phyloP scores from a whole-genome alignment of 2,888 invertebrate genomes.

The Scaptomyza parva region DNA sequence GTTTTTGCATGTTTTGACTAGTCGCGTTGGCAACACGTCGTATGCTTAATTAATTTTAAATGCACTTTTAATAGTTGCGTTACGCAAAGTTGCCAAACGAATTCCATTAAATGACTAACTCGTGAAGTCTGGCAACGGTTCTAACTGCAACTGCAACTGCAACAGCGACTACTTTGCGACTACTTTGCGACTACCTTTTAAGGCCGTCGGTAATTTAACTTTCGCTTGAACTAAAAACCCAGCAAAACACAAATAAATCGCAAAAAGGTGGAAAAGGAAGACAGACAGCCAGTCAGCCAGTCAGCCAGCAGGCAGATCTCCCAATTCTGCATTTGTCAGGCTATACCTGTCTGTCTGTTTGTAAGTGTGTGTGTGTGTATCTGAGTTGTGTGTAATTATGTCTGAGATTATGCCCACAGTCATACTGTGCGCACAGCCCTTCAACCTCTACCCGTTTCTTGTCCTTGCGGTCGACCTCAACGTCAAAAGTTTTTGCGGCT shows the following conservation, averaged over 20 bases:
- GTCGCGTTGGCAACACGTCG: conserved; percentile 47
- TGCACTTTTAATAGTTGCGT: conserved; percentile 70
- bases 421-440: conserved; percentile 42
- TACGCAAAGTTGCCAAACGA: conserved; percentile 35
- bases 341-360: conserved; percentile 27
- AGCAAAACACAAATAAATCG: conserved; percentile 35
- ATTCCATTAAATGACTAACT: conserved; percentile 42
- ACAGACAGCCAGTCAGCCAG: conserved; percentile 24
- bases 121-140: not conserved
- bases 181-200: conserved; percentile 51
- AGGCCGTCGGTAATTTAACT: conserved; percentile 49
- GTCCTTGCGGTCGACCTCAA: conserved; percentile 47
- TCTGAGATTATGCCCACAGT: conserved; percentile 79
- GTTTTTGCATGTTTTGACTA: conserved; percentile 2
- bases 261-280: conserved; percentile 21
- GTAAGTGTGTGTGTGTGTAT: conserved; percentile 11
- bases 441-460: conserved; percentile 9
- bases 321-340: conserved; percentile 76
- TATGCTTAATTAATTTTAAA: conserved; percentile 77
- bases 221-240: conserved; percentile 47
- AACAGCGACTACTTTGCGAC: conserved; percentile 32
- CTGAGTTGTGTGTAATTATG: conserved; percentile 72
- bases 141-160: not conserved
- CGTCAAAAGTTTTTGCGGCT: conserved; percentile 73
- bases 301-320: conserved; percentile 34